phyloP scores from a whole-genome alignment of 2,113 vertebrate species.

The Albula goreensis region DNA sequence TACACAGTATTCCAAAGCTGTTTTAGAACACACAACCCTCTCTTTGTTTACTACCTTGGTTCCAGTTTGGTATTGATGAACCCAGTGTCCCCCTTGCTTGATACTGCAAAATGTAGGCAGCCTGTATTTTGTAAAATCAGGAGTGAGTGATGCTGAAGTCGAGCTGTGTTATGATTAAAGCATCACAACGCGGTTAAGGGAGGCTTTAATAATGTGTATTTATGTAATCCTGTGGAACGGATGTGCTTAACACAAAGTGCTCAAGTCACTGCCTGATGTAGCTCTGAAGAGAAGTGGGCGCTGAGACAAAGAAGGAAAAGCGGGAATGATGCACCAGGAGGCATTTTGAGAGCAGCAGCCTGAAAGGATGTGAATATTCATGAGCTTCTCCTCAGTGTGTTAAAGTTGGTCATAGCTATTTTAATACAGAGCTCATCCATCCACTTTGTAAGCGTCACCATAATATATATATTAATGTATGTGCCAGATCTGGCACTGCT shows the following conservation, averaged over 20 bases:
- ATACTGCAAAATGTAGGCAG: too few species aligned
- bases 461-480: neutral
- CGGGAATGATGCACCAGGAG: neutral
- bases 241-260: neutral
- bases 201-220: neutral
- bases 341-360: neutral
- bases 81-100: too few species aligned
- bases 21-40: too few species aligned
- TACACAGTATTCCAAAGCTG: too few species aligned
- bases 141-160: neutral
- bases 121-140: neutral
- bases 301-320: too few species aligned
- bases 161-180: neutral
- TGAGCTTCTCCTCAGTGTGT: neutral
- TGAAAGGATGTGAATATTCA: slow-evolving; percentile 1
- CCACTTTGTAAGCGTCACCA: neutral
- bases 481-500: neutral
- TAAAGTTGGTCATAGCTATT: neutral
- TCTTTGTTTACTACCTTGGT: too few species aligned
- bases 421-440: neutral
- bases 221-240: slow-evolving; percentile 5
- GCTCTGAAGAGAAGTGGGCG: neutral
- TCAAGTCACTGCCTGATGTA: neutral
- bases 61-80: too few species aligned
- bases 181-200: neutral